Evolutionary conservation across 1,140 invertebrate species (phyloP), one percentile per base, ranked within the genome.

Genomic region (Drosophila nigromelanica): DNA sequence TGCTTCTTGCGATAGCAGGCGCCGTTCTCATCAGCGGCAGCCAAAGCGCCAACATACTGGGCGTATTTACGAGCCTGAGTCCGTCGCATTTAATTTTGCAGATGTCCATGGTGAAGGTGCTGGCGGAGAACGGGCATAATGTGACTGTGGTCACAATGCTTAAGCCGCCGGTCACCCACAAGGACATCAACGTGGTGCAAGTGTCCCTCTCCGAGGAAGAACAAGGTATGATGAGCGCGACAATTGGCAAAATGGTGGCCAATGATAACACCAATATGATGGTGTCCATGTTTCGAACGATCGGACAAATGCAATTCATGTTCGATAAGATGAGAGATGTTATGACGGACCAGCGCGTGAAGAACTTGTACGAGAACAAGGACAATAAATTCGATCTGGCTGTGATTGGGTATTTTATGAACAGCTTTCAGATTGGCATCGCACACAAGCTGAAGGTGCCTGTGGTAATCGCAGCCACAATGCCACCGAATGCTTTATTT

Each of bases 51-150:
- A 85, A 90, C 50, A 91, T 91, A 24, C 68, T 91, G 0, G 83
- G 87, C 5, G 15, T 91, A 1, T 91, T 91, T 21, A 70, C 77
- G 3, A 86, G 82, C 10, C 43, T 79, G 5, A 90, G 87, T 55
- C 79, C 83, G 0, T 91, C 90, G 4, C 90, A 91, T 63, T 64
- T 91, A 39, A 80, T 91, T 0, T 48, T 91, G 2, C 72, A 91
- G 8, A 81, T 90, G 85, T 80, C 90, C 2, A 68, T 91, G 55
- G 70, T 63, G 1, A 73, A 71, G 35, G 69, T 78, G 8, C 37
- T 91, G 18, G 89, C 79, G 0, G 89, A 91, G 24, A 40, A 56
- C 4, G 89, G 89, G 5, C 90, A 91, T 37, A 86, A 91, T 61
- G 71, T 91, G 1, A 91, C 90, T 0, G 85, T 91, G 1, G 80